Conservation (phyloP, 2,113 vertebrate species). For the Tenrec ecaudatus region DNA sequence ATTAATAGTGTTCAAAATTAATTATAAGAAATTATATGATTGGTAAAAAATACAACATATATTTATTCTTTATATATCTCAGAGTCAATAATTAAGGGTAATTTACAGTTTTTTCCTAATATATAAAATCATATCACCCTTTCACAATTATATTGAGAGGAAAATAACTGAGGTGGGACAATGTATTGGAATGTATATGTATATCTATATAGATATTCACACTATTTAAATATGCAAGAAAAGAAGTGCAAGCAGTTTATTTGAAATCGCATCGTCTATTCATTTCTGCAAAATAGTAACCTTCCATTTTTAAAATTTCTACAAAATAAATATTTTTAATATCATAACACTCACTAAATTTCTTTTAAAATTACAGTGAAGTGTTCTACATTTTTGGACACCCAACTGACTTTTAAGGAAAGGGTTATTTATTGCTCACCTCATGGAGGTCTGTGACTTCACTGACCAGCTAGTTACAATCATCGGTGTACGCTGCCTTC, state of each 20-base stretch:
- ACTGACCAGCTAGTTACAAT: neutral
- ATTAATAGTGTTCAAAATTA: neutral
- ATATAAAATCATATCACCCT: neutral
- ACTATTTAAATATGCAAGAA: neutral
- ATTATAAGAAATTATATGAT: neutral
- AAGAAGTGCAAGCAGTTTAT: neutral
- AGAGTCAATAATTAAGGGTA: neutral
- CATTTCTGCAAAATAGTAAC: neutral
- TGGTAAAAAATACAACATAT: neutral
- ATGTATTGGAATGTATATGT: neutral
- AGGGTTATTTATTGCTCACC: neutral
- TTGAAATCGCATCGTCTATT: neutral
- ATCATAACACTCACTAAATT: neutral
- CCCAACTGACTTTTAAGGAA: neutral
- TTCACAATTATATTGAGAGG: neutral
- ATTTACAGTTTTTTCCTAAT: neutral
- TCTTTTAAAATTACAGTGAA: neutral
- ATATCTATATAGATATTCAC: neutral
- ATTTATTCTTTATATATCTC: neutral
- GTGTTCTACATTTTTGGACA: neutral
- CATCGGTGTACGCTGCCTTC: neutral
- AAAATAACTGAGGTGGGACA: neutral
- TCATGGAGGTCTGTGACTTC: neutral
- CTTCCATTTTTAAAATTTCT: neutral
- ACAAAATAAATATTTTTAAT: neutral